Evolutionary conservation across 2,113 vertebrate genomes (phyloP), one percentile per base, ranked within the genome.

Genomic region (sheep (Ovis aries)): DNA sequence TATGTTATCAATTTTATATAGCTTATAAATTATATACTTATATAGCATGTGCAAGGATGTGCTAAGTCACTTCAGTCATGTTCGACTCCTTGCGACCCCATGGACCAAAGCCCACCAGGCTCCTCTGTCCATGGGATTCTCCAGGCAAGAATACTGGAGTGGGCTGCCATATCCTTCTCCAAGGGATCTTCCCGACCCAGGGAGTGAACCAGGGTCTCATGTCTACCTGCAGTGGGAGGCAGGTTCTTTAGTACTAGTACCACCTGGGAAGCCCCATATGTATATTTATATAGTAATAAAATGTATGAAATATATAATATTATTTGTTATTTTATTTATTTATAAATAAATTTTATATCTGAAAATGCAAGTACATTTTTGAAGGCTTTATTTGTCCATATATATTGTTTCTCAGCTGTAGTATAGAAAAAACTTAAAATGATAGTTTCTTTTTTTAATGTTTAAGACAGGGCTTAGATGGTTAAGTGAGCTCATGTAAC

Each of bases 281-380:
- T 94, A 62, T n/a, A 84, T 31, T 71, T 36, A 57, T 15, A 50
- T 14, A 15, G 81, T 88, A 62, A n/a, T 84, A 93, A 90, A 62
- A 62, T 31, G 40, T n/a, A 85, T n/a, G 15, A 81, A 93, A 82
- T n/a, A 71, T 14, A 29, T 31, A 64, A 82, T 25, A 74, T 27
- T 84, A 90, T 82, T 81, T 53, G 33, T 52, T 16, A 83, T 62
- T 40, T 52, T 16, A 83, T 62, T 40, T 67, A 19, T n/a, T 67
- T 83, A 89, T 86, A 86, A 88, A 82, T 50, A 90, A 21, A 60
- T 55, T 82, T 92, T 67, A 71, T 17, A 45, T 77, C 77, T 67
- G 67, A 93, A 92, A 93, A 95, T 43, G 60, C 14, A 85, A 89
- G 17, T 23, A 64, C 3, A 86, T 67, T 88, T 97, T 86, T 92